phyloP scores from a whole-genome alignment of 2,888 invertebrate species.

The Phaonia tiefii region DNA sequence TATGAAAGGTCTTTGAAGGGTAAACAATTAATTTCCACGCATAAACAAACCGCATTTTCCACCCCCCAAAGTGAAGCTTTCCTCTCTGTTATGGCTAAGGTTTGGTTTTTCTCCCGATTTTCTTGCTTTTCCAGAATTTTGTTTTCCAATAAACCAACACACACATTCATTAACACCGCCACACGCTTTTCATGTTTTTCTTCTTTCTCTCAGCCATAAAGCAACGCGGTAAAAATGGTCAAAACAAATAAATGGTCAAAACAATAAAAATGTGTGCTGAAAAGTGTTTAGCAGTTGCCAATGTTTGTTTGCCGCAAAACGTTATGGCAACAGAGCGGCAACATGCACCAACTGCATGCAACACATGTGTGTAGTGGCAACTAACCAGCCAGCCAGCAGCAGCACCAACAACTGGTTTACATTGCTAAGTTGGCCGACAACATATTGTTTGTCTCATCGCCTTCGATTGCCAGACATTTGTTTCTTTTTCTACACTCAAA shows the following conservation, averaged over 20 bases:
- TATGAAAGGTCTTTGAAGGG: background rate
- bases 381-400: no score
- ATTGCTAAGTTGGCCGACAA: slow-evolving; percentile 10
- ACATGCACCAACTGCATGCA: background rate
- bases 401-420: slow-evolving; percentile 28
- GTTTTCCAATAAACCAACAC: slow-evolving; percentile 19
- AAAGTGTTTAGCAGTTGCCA: slow-evolving; percentile 53
- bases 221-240: background rate
- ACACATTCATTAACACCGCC: no score
- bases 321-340: background rate
- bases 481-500: no score
- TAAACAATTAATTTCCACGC: slow-evolving; percentile 10
- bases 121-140: slow-evolving; percentile 3
- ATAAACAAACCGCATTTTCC: background rate
- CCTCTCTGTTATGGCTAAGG: background rate
- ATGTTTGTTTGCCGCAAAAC: slow-evolving; percentile 46
- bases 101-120: slow-evolving; percentile 8
- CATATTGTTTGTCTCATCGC: slow-evolving; percentile 1
- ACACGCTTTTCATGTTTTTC: background rate
- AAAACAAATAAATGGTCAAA: slow-evolving; percentile 27
- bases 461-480: slow-evolving; percentile 4
- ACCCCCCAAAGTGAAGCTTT: background rate
- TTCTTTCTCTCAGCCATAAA: slow-evolving; percentile 12
- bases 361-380: background rate
- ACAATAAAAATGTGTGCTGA: slow-evolving; percentile 8